These are phyloP conservation scores for Plecotus auritus DNA, from an alignment of 2,113 vertebrate species.

Conservation along the genomic window DNA sequence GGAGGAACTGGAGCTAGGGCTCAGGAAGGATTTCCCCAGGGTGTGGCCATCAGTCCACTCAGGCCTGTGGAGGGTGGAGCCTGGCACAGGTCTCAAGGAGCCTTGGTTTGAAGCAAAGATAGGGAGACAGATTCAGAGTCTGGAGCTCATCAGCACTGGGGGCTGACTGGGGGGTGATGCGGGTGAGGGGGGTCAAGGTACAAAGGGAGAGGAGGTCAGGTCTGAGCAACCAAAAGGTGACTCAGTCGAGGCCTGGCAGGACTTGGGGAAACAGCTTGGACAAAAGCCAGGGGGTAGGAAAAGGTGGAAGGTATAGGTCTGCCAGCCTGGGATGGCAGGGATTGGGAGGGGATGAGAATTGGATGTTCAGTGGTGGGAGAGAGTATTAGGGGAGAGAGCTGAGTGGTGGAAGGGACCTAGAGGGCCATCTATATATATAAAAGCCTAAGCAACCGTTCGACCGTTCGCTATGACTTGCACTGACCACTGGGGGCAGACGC, in stretches of 20 bases:
- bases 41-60: not conserved
- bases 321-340: not conserved
- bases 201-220: not conserved
- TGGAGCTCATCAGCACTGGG: not conserved
- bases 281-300: not conserved
- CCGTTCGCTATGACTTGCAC: too few relatives aligned
- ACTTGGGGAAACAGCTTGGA: not conserved
- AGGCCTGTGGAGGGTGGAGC: not conserved
- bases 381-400: not conserved
- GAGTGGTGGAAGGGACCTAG: not conserved
- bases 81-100: not conserved
- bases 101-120: not conserved
- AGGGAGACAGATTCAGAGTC: not conserved
- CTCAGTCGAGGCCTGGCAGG: not conserved
- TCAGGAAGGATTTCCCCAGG: not conserved
- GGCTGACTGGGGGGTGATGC: too few relatives aligned
- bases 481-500: too few relatives aligned
- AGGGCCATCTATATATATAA: not conserved
- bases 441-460: too few relatives aligned
- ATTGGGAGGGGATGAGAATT: not conserved
- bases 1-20: not conserved
- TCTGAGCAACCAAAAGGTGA: not conserved
- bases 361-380: not conserved
- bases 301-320: not conserved
- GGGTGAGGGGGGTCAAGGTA: too few relatives aligned